These are phyloP conservation scores for Mamestra brassicae DNA, from an alignment of 2,888 invertebrate species.

Conservation along the genomic window DNA sequence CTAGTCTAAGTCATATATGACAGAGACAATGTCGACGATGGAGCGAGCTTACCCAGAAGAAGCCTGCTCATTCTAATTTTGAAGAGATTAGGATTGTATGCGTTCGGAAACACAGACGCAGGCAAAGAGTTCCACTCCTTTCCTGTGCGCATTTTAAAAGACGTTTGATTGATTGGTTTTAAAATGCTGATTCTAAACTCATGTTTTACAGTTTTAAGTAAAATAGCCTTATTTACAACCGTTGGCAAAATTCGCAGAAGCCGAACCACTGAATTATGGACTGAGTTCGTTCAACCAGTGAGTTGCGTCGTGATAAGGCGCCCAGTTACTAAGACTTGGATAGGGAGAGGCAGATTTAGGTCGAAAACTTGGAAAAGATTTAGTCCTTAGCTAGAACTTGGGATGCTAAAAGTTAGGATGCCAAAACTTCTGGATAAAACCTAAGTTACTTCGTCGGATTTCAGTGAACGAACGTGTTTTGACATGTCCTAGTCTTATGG, in stretches of 20 bases:
- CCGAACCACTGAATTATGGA: constrained; percentile 32
- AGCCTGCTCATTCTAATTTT: no score
- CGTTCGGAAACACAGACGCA: no score
- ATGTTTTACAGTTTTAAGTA: no score
- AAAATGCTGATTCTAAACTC: no score
- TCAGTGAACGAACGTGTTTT: constrained; percentile 19
- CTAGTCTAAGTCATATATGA: no score
- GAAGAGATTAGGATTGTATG: no score
- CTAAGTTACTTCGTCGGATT: constrained; percentile 10
- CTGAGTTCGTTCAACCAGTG: constrained; percentile 16
- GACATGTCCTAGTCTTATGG: not conserved
- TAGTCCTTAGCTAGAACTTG: constrained; percentile 34
- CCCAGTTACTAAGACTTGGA: not conserved
- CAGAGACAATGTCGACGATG: no score
- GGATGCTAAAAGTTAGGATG: constrained; percentile 29
- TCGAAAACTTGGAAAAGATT: constrained; percentile 32
- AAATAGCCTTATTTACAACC: no score
- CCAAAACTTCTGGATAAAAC: constrained; percentile 22
- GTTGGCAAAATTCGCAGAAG: constrained; percentile 23
- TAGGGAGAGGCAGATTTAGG: constrained; percentile 19
- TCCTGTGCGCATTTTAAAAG: no score
- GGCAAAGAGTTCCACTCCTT: no score
- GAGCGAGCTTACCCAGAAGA: no score
- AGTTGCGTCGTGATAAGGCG: constrained; percentile 32
- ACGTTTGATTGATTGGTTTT: no score